Evolutionary conservation across 2,888 invertebrate species (phyloP), one percentile per base, ranked within the genome.

Genomic region (Melitaea athalia): DNA sequence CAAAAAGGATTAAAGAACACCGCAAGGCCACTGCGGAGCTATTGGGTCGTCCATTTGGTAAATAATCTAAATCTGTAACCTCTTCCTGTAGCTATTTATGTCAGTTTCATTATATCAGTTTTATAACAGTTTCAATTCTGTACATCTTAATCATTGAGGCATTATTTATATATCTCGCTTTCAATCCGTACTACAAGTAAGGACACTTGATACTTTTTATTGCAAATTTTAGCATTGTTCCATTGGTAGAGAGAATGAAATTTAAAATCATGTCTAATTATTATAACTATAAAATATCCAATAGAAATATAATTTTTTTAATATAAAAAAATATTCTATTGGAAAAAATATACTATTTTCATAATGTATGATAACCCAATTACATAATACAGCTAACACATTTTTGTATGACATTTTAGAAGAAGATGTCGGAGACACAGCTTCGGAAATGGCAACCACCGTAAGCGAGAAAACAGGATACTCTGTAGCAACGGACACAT

Each of bases 1-100:
- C 92, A 2, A 92, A 92, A 78, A 82, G 91, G 68, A 92, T 92
- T 64, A 92, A 92, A 77, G 92, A 92, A 78, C 92, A 92, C 55
- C 77, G 91, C 8, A 92, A 90, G 81, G 92, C 91, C n/a, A 90
- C 92, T 71, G 92, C 92, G 42, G 92, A 92, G 72, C 78, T 92
- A 60, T 75, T 92, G 78, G 92, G 92, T 65, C 81, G 81, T 66
- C 89, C 91, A 47, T 92, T 91, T 82, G 92, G 92, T 92, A 78
- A 78, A 67, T 5, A 31, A 52, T 4, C 4, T 50, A 45, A 59
- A 52, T 49, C 12, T 45, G 4, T 12, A 12, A 0, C 45, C 10
- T 45, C 4, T 11, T 45, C 11, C 11, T 11, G 11, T 45, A 8
- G 4, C 11, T 45, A 12, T 38, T 6, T 33, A 33, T 33, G 6